Evolutionary conservation across 2,113 vertebrate species (phyloP).

Genomic region (Chunga burmeisteri): DNA sequence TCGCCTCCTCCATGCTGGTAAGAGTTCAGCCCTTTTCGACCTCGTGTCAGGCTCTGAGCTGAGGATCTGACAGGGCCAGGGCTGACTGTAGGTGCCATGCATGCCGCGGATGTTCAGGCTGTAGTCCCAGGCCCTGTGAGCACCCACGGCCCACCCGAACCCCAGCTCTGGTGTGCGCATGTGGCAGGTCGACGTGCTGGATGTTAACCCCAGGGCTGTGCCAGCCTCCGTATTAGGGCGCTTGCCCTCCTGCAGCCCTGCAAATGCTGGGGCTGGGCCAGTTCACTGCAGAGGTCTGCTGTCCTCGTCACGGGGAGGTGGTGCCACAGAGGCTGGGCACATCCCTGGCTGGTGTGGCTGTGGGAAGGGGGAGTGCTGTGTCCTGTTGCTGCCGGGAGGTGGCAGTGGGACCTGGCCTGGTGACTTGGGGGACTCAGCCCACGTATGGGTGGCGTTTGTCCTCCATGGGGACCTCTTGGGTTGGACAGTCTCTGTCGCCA

Average conservation of each 20-base stretch:
- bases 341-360: accelerated
- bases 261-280: neutral
- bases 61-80: neutral
- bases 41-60: neutral
- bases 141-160: neutral
- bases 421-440: neutral
- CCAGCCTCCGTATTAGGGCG: neutral
- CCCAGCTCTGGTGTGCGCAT: neutral
- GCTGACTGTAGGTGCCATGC: neutral
- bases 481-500: neutral
- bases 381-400: slow-evolving; percentile 4
- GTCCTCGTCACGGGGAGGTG: neutral
- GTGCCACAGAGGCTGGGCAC: accelerated
- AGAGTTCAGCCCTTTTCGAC: neutral
- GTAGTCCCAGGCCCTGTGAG: neutral
- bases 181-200: neutral
- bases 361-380: neutral
- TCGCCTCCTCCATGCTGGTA: slow-evolving; percentile 89
- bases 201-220: neutral
- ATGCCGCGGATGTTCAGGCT: accelerated
- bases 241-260: neutral
- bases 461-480: neutral
- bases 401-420: neutral
- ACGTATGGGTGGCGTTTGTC: accelerated
- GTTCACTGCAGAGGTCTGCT: neutral